Evolutionary conservation across 2,797 vertebrate species (phyloP).

Genomic region (Neomorphus geoffroyi): DNA sequence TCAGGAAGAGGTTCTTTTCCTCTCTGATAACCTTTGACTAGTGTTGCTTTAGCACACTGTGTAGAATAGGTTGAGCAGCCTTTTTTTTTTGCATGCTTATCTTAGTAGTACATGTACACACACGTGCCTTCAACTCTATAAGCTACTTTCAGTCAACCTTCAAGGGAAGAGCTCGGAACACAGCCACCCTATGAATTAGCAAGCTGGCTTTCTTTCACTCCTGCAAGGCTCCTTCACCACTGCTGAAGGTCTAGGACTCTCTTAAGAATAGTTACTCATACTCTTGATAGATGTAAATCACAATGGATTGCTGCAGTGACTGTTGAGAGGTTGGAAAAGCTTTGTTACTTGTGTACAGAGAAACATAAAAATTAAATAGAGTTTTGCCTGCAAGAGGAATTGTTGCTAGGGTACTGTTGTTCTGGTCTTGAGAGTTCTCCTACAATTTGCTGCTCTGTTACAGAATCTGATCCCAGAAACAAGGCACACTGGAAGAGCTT

Average conservation of each 20-base stretch:
- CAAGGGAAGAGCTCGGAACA: neutral
- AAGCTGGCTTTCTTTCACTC: neutral
- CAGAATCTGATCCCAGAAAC: neutral
- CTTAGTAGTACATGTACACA: neutral
- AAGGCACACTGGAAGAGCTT: neutral
- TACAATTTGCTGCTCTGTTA: neutral
- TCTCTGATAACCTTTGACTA: neutral
- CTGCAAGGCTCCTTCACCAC: neutral
- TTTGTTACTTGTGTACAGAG: neutral
- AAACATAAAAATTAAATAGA: neutral
- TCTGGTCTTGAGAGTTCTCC: neutral
- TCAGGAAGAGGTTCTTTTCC: neutral
- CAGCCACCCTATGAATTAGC: rapidly evolving
- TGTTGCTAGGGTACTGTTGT: neutral
- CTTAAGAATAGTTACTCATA: neutral
- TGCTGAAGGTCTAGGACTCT: neutral
- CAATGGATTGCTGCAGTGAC: neutral
- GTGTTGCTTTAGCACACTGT: neutral
- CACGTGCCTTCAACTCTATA: neutral
- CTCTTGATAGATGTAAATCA: neutral
- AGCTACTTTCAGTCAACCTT: neutral
- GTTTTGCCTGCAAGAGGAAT: neutral
- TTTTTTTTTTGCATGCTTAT: neutral
- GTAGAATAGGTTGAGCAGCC: neutral
- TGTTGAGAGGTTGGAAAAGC: neutral